phyloP scores from a whole-genome alignment of 1,140 invertebrate species.

The Nasonia longicornis region DNA sequence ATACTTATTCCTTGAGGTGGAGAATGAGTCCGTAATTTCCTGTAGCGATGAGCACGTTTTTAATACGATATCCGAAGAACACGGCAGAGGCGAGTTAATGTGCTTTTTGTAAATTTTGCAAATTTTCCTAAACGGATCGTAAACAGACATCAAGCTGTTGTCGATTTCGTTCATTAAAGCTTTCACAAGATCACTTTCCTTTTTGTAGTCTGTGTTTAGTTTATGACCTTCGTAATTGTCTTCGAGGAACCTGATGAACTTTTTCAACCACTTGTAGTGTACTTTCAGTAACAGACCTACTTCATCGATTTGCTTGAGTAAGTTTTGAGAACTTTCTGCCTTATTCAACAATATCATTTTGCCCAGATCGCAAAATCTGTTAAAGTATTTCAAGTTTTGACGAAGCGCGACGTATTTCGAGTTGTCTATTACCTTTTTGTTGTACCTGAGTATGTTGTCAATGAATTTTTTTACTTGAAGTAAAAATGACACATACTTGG shows the following conservation, averaged over 20 bases:
- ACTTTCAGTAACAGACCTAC: constrained; percentile 56
- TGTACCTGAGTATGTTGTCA: constrained; percentile 55
- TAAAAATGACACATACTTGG: constrained; percentile 64
- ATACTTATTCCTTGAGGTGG: constrained; percentile 45
- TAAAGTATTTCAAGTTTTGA: constrained; percentile 65
- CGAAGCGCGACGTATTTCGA: constrained; percentile 50
- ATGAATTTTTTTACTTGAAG: constrained; percentile 62
- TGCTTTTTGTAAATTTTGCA: constrained; percentile 56
- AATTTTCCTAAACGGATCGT: constrained; percentile 59
- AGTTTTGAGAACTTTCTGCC: constrained; percentile 48
- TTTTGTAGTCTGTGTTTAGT: constrained; percentile 10
- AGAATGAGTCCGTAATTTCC: constrained; percentile 45
- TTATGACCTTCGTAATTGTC: constrained; percentile 1
- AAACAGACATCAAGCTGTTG: constrained; percentile 43
- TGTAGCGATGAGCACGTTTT: constrained; percentile 46
- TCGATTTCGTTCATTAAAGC: constrained; percentile 48
- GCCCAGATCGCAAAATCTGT: constrained; percentile 64
- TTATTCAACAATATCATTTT: constrained; percentile 49
- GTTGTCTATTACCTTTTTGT: constrained; percentile 42
- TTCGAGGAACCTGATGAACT: constrained; percentile 53
- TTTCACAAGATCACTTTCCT: constrained; percentile 38
- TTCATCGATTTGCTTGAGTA: constrained; percentile 55
- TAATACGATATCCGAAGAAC: constrained; percentile 54
- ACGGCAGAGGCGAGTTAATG: constrained; percentile 54
- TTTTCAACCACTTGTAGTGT: constrained; percentile 64